phyloP scores from a whole-genome alignment of 2,888 invertebrate genomes.

The Hymenopus coronatus region DNA sequence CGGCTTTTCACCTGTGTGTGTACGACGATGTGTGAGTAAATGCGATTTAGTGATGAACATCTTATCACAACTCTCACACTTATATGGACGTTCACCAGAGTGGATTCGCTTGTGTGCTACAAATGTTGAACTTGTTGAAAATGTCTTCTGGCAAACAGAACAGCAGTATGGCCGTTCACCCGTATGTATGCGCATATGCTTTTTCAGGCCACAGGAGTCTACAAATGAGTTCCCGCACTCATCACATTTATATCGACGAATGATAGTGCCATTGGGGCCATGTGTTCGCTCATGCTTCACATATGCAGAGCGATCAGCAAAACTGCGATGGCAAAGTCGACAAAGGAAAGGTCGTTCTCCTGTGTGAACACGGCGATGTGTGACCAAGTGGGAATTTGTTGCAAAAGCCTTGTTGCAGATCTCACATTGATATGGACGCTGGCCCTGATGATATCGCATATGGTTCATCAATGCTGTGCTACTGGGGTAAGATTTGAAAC shows the following conservation, averaged over 20 bases:
- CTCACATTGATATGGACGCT: slow-evolving; percentile 34
- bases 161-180: slow-evolving; percentile 35
- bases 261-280: slow-evolving; percentile 33
- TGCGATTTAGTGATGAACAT: slow-evolving; percentile 36
- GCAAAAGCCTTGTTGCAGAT: slow-evolving; percentile 35
- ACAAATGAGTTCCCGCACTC: slow-evolving; percentile 35
- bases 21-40: slow-evolving; percentile 34
- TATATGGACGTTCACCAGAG: slow-evolving; percentile 36
- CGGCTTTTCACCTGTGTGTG: slow-evolving; percentile 36
- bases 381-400: slow-evolving; percentile 35
- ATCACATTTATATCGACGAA: slow-evolving; percentile 35
- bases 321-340: slow-evolving; percentile 32
- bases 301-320: slow-evolving; percentile 35
- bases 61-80: slow-evolving; percentile 35
- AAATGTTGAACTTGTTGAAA: slow-evolving; percentile 36
- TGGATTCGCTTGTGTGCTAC: slow-evolving; percentile 36
- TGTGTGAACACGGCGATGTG: slow-evolving; percentile 34
- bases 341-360: slow-evolving; percentile 35
- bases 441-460: slow-evolving; percentile 32
- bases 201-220: slow-evolving; percentile 35
- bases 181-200: slow-evolving; percentile 36
- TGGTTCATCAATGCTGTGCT: slow-evolving; percentile 30
- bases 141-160: slow-evolving; percentile 35
- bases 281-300: slow-evolving; percentile 37
- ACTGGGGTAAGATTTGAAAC: slow-evolving; percentile 29